Conservation (phyloP, 2,888 invertebrate species). For the Hydroisotoma schaefferi region DNA sequence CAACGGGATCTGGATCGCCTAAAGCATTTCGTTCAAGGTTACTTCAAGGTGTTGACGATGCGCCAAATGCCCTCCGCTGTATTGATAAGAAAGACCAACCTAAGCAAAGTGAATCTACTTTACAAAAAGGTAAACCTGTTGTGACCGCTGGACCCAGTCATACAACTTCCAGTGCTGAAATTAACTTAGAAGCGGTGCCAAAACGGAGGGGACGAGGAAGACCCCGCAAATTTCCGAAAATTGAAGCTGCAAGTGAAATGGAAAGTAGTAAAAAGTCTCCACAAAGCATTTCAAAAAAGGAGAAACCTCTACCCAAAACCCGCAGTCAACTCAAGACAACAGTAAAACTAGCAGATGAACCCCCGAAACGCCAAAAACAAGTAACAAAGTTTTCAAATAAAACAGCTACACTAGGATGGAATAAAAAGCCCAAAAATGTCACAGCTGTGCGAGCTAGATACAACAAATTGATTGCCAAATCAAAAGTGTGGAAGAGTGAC, state of each 20-base stretch:
- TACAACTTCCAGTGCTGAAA: too few species aligned
- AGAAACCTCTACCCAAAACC: too few species aligned
- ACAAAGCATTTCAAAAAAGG: too few species aligned
- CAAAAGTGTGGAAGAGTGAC: slow-evolving; percentile 1
- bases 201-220: neutral
- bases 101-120: neutral
- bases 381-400: neutral
- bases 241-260: too few species aligned
- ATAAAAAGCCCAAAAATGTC: neutral
- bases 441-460: slow-evolving; percentile 1
- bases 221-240: neutral
- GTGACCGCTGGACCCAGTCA: neutral
- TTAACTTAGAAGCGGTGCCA: too few species aligned
- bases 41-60: too few species aligned
- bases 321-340: too few species aligned
- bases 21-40: neutral
- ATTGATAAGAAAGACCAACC: neutral
- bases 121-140: neutral
- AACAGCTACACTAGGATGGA: neutral
- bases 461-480: slow-evolving; percentile 14
- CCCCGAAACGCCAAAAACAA: neutral
- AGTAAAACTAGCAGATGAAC: too few species aligned
- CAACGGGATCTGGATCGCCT: neutral
- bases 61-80: too few species aligned
- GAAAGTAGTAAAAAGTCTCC: too few species aligned